A percentile compares a stretch with the other conserved stretches of the same genome.
Evolutionary conservation across 2,113 vertebrate species (phyloP).

Genomic region (Coturnix japonica): DNA sequence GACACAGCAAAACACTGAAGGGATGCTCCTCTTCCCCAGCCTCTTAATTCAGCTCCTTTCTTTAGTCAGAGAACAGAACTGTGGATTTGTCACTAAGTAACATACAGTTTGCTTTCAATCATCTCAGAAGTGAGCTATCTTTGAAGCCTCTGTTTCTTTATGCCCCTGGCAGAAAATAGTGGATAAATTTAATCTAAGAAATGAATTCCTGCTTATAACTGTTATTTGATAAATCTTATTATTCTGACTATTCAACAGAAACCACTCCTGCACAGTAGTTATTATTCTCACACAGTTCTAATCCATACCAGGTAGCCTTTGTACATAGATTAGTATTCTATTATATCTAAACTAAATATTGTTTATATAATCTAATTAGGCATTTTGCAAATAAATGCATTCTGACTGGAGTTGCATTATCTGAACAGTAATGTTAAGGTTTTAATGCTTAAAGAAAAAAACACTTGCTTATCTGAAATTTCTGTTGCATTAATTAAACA

Average conservation of each 20-base stretch:
- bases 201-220: conserved; percentile 61
- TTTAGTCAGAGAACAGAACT: conserved; percentile 26
- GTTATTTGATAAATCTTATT: conserved; percentile 63
- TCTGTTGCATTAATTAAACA: conserved; percentile 14
- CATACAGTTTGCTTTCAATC: conserved; percentile 13
- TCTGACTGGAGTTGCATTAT: background rate
- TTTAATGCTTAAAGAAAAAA: conserved; percentile 30
- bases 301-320: conserved; percentile 52
- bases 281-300: conserved; percentile 55
- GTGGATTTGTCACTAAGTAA: conserved; percentile 41
- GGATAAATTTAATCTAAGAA: conserved; percentile 59
- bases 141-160: conserved; percentile 56
- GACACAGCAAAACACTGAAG: background rate
- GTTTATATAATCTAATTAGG: conserved; percentile 46
- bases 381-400: conserved; percentile 60
- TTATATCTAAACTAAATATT: conserved; percentile 28
- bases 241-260: conserved; percentile 55
- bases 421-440: conserved; percentile 7
- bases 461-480: conserved; percentile 6
- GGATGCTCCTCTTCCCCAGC: background rate
- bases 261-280: background rate
- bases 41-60: conserved; percentile 12
- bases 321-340: conserved; percentile 60
- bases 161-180: conserved; percentile 27
- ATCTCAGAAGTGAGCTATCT: conserved; percentile 22